Evolutionary conservation across 2,113 vertebrate species (phyloP).

Genomic region (Ammodramus savannarum): DNA sequence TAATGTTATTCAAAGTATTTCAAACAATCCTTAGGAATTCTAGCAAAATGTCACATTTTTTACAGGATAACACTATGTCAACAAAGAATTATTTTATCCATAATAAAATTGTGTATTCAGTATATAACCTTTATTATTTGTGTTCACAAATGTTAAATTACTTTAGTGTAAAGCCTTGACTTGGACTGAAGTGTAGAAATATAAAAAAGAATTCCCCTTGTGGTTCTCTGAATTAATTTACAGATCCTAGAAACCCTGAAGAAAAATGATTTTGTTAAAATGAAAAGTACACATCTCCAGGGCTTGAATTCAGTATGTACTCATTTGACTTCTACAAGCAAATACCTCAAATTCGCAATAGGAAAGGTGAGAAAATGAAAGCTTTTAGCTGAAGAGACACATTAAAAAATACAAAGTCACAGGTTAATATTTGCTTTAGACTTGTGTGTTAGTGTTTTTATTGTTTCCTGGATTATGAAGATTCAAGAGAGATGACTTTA

Average conservation of each 20-base stretch:
- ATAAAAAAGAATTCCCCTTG: not conserved
- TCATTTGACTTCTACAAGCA: not conserved
- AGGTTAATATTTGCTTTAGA: not conserved
- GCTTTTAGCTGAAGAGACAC: not conserved
- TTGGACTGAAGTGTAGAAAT: not conserved
- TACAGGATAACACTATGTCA: not conserved
- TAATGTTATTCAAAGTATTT: not conserved
- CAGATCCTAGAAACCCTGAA: not conserved
- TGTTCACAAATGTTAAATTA: not conserved
- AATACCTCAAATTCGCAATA: not conserved
- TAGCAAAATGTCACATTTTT: not conserved
- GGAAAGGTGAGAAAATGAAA: not conserved
- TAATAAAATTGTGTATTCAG: not conserved
- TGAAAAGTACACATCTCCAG: not conserved
- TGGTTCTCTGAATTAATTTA: conserved; percentile 3
- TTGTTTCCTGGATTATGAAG: not conserved
- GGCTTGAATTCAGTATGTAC: not conserved
- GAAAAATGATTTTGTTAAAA: not conserved
- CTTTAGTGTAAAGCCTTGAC: not conserved
- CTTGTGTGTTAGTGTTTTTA: not conserved
- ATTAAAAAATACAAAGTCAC: not conserved
- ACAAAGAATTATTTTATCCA: not conserved
- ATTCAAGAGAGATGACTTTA: not conserved
- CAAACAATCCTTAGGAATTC: not conserved
- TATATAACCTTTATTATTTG: not conserved